Conservation (phyloP, 2,888 invertebrate species). For the Elegia similella region DNA sequence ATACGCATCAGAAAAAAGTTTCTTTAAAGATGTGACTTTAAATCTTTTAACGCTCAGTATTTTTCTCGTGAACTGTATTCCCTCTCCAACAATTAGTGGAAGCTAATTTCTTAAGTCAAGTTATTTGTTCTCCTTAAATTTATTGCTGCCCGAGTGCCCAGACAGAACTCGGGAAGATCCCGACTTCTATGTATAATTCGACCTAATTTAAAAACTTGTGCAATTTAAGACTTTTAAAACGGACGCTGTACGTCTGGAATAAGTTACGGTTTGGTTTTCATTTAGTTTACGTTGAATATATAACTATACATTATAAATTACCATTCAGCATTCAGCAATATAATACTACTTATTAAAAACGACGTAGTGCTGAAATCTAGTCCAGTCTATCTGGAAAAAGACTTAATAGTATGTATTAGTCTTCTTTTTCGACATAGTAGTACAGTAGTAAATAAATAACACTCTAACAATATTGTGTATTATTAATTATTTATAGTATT, state of each 20-base stretch:
- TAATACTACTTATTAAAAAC: no score
- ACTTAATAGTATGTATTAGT: no score
- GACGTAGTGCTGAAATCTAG: no score
- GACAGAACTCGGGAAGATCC: constrained; percentile 59
- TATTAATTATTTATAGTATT: no score
- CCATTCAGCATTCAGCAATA: no score
- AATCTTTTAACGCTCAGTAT: constrained; percentile 8
- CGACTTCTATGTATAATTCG: constrained; percentile 57
- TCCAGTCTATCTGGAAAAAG: no score
- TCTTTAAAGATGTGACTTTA: constrained; percentile 9
- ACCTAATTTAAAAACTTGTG: constrained; percentile 58
- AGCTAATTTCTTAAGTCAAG: constrained; percentile 62
- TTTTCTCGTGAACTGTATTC: constrained; percentile 50
- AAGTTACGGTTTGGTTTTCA: background rate
- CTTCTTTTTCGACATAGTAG: no score
- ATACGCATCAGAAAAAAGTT: background rate
- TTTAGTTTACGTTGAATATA: background rate
- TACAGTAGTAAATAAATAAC: no score
- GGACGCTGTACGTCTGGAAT: constrained; percentile 30
- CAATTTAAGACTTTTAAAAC: constrained; percentile 42
- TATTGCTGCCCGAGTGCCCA: constrained; percentile 55
- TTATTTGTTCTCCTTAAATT: constrained; percentile 69
- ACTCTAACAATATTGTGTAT: no score
- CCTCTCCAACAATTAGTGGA: constrained; percentile 58
- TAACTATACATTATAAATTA: no score